phyloP scores from a whole-genome alignment of 2,113 vertebrate species.

The Neolamprologus longior region DNA sequence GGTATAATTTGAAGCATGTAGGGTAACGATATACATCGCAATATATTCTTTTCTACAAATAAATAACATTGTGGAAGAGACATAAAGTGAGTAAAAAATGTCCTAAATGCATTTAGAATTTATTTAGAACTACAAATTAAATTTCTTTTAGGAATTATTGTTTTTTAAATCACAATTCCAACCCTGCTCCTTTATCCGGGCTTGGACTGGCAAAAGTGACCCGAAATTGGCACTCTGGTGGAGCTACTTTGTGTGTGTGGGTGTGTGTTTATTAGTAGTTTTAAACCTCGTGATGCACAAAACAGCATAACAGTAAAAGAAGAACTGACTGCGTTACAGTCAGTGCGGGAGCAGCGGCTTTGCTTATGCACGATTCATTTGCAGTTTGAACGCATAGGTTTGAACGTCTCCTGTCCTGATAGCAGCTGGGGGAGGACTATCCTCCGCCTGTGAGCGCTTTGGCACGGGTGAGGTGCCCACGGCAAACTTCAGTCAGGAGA shows the following conservation, averaged over 20 bases:
- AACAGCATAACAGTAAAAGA: neutral
- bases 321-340: neutral
- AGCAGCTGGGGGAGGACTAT: neutral
- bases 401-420: neutral
- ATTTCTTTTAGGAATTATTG: neutral
- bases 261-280: neutral
- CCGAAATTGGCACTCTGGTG: neutral
- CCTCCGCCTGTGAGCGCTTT: neutral
- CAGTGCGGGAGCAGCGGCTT: neutral
- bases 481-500: neutral
- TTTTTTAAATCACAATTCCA: neutral
- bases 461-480: accelerated
- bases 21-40: neutral
- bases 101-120: neutral
- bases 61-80: neutral
- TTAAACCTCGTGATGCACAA: neutral
- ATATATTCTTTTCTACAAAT: neutral
- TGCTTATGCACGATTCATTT: accelerated
- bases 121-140: neutral
- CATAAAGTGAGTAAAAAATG: neutral
- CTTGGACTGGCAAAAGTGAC: neutral
- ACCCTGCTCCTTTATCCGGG: neutral
- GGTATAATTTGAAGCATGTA: neutral
- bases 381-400: neutral
- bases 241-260: neutral